phyloP scores from a whole-genome alignment of 2,888 invertebrate species.

The Patella pellucida region DNA sequence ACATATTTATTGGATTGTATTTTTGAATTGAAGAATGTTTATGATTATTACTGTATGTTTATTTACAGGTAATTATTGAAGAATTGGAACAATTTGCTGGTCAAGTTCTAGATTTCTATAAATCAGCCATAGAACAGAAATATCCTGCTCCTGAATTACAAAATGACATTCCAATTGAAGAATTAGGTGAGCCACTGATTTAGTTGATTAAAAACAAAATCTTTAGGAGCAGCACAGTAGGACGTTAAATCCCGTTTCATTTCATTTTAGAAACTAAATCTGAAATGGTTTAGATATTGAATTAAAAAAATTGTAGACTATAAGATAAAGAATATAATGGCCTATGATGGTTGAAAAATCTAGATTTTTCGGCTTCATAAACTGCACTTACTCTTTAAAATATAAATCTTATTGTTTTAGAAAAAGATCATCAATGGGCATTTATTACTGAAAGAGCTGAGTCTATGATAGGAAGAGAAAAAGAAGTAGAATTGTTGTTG shows the following conservation, averaged over 20 bases:
- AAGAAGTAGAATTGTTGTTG: slow-evolving; percentile 42
- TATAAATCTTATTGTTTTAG: slow-evolving; percentile 32
- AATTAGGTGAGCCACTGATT: slow-evolving; percentile 29
- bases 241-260: too few species aligned
- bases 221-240: too few species aligned
- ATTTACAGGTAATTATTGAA: slow-evolving; percentile 41
- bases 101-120: slow-evolving; percentile 56
- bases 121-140: slow-evolving; percentile 48
- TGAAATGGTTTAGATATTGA: too few species aligned
- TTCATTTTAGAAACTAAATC: too few species aligned
- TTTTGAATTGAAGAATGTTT: too few species aligned
- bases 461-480: slow-evolving; percentile 54
- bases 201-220: too few species aligned
- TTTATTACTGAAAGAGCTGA: slow-evolving; percentile 53
- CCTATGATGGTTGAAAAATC: too few species aligned
- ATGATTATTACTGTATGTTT: neutral
- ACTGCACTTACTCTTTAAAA: too few species aligned
- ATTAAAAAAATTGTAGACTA: too few species aligned
- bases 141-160: slow-evolving; percentile 40
- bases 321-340: too few species aligned
- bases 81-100: slow-evolving; percentile 58
- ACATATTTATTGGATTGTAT: too few species aligned
- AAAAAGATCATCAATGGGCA: slow-evolving; percentile 47
- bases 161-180: slow-evolving; percentile 23
- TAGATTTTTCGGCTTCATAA: too few species aligned